These are phyloP conservation scores for Anoplopoma fimbria DNA, from an alignment of 2,113 vertebrate species.

Conservation along the genomic window DNA sequence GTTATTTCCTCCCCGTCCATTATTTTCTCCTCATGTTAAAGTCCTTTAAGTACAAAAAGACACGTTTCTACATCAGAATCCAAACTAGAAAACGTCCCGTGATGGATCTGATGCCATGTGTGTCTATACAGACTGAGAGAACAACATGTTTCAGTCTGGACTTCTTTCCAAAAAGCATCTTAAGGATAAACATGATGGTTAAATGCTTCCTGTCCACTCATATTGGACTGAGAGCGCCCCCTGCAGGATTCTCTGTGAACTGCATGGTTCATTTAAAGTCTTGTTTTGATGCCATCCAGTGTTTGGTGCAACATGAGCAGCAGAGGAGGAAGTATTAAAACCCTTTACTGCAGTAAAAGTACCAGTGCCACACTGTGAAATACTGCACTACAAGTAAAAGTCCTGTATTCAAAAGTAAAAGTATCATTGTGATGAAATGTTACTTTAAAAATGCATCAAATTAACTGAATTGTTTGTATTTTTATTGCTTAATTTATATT, in stretches of 20 bases:
- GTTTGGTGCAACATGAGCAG: background rate
- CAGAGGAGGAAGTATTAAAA: no score
- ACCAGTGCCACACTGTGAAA: no score
- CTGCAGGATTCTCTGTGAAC: background rate
- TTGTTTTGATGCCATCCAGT: background rate
- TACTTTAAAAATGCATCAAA: no score
- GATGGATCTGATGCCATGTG: no score
- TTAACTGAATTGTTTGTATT: background rate
- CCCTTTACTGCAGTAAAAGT: background rate
- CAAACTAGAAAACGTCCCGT: background rate
- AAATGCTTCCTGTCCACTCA: no score
- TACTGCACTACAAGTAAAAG: no score
- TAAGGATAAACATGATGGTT: no score
- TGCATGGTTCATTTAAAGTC: background rate
- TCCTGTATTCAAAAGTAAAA: no score
- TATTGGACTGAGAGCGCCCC: background rate
- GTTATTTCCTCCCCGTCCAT: rapidly evolving
- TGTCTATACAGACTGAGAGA: no score
- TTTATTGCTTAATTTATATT: background rate
- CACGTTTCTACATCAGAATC: background rate
- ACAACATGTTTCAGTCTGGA: no score
- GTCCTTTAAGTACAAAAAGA: background rate
- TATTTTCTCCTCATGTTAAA: background rate
- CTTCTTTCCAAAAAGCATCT: no score
- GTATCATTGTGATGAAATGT: no score